Evolutionary conservation across 2,113 vertebrate species (phyloP).

Genomic region (Tympanuchus pallidicinctus): DNA sequence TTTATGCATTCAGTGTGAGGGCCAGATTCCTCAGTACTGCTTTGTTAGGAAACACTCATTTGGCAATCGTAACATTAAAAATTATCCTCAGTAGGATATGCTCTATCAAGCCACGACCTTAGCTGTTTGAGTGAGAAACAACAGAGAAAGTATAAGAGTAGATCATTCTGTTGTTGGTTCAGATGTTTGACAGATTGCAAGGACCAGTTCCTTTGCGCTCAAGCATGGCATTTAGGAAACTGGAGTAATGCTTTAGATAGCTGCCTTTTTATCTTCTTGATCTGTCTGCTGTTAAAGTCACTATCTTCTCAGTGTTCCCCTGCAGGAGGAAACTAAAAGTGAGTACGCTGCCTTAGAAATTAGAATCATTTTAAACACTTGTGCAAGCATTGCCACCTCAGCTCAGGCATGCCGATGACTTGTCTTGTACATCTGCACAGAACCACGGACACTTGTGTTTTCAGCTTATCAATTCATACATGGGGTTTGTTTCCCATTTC

Average conservation of each 20-base stretch:
- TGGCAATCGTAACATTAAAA: constrained; percentile 2
- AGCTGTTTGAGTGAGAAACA: neutral
- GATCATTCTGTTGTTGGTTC: neutral
- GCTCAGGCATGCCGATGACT: neutral
- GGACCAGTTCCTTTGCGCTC: neutral
- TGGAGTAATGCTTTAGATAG: neutral
- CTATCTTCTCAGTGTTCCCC: neutral
- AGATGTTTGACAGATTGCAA: neutral
- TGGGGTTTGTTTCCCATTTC: accelerated
- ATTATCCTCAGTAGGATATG: neutral
- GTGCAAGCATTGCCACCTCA: neutral
- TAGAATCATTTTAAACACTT: neutral
- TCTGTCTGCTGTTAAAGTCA: neutral
- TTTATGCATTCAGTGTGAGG: neutral
- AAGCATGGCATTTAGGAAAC: constrained; percentile 15
- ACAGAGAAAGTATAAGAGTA: neutral
- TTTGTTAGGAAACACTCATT: neutral
- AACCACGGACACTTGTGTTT: neutral
- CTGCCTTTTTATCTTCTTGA: neutral
- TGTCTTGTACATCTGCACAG: neutral
- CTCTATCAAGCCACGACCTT: constrained; percentile 1
- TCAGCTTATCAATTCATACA: neutral
- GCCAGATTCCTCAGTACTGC: neutral
- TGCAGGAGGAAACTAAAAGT: neutral
- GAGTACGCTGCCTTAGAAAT: neutral